These are phyloP conservation scores for Lymantria dispar DNA, from an alignment of 2,888 invertebrate genomes.

Conservation along the genomic window DNA sequence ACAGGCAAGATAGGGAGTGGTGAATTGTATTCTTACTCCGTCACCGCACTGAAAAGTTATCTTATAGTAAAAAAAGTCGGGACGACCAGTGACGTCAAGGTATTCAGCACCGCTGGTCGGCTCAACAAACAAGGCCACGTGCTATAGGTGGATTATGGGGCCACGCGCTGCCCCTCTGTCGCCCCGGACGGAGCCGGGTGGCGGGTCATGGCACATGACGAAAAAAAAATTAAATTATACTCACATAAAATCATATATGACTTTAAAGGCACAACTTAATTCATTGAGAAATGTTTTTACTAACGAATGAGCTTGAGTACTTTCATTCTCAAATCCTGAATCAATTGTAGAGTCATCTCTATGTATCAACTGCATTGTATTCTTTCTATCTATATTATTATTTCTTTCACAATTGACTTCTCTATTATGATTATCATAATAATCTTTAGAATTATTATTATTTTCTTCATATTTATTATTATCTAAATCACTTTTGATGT, in stretches of 20 bases:
- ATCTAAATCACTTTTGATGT: too few relatives aligned
- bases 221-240: slow-evolving; percentile 25
- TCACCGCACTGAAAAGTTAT: too few relatives aligned
- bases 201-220: background rate
- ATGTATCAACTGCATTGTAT: background rate
- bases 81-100: too few relatives aligned
- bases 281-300: slow-evolving; percentile 42
- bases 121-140: too few relatives aligned
- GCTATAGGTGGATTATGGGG: too few relatives aligned
- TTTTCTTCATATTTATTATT: background rate
- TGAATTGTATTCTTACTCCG: background rate
- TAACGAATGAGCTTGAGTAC: slow-evolving; percentile 22
- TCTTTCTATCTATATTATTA: slow-evolving; percentile 3
- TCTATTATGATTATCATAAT: background rate
- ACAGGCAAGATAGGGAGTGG: background rate
- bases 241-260: slow-evolving; percentile 51
- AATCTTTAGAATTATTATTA: background rate
- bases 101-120: too few relatives aligned
- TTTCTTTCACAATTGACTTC: background rate
- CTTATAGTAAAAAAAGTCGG: too few relatives aligned
- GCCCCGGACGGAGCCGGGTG: too few relatives aligned
- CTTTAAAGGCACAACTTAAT: slow-evolving; percentile 36
- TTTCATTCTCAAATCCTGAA: slow-evolving; percentile 44
- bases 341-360: slow-evolving; percentile 25
- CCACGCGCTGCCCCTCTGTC: too few relatives aligned